These are phyloP conservation scores for Bombus terrestris DNA, from an alignment of 1,140 invertebrate species.

Conservation along the genomic window DNA sequence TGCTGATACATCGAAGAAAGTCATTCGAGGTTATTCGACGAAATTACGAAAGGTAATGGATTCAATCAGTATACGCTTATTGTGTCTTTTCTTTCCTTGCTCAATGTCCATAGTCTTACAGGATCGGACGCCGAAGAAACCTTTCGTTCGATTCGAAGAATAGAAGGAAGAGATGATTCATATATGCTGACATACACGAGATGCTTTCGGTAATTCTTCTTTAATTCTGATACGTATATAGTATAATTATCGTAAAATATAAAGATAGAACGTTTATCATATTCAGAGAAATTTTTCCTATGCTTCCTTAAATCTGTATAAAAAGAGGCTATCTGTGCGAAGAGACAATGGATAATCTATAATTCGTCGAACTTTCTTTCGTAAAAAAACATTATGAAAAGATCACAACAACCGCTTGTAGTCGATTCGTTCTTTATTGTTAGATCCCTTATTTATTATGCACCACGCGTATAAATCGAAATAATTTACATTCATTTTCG, in stretches of 20 bases:
- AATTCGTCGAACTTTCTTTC: slow-evolving; percentile 1
- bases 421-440: background rate
- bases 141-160: too few species aligned
- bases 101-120: slow-evolving; percentile 1
- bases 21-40: slow-evolving; percentile 49
- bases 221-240: too few species aligned
- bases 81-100: slow-evolving; percentile 2
- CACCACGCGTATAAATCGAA: background rate
- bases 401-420: background rate
- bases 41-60: slow-evolving; percentile 46
- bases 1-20: slow-evolving; percentile 55
- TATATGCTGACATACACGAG: too few species aligned
- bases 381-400: background rate
- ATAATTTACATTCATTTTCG: too few species aligned
- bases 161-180: too few species aligned
- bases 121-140: background rate
- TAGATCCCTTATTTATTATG: background rate
- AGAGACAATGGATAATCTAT: background rate
- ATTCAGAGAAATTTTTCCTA: background rate
- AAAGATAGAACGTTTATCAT: too few species aligned
- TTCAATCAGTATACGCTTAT: slow-evolving; percentile 1
- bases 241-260: too few species aligned
- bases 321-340: background rate
- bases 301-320: background rate
- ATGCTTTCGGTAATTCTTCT: too few species aligned